These are phyloP conservation scores for Trichogramma pretiosum DNA, from an alignment of 1,140 invertebrate species.

Conservation along the genomic window DNA sequence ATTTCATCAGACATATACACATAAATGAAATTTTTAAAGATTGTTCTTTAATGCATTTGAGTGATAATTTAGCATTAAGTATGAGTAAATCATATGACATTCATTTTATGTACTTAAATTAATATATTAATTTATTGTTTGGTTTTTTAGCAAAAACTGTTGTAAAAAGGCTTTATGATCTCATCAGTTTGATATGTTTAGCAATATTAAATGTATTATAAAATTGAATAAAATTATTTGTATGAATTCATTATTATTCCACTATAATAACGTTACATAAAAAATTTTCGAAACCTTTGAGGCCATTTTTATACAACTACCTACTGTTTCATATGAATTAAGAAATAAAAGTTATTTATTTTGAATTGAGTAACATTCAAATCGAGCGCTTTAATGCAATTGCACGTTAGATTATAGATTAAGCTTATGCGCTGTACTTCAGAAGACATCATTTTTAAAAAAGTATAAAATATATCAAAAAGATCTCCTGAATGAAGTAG, in stretches of 20 bases:
- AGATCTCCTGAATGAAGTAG: slow-evolving; percentile 23
- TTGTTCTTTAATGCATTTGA: too few species aligned
- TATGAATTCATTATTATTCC: not conserved
- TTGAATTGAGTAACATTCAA: slow-evolving; percentile 2
- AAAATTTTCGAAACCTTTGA: slow-evolving; percentile 3
- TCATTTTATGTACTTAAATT: too few species aligned
- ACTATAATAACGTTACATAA: not conserved
- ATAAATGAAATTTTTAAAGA: too few species aligned
- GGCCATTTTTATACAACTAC: too few species aligned
- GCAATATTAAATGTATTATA: not conserved
- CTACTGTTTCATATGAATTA: not conserved
- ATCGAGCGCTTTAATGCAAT: slow-evolving; percentile 33
- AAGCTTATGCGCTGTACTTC: slow-evolving; percentile 35
- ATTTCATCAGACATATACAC: too few species aligned
- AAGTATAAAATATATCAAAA: slow-evolving; percentile 17
- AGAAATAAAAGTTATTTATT: slow-evolving; percentile 13
- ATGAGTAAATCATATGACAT: too few species aligned
- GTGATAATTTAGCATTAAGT: too few species aligned
- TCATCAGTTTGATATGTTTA: not conserved
- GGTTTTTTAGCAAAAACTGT: slow-evolving; percentile 4
- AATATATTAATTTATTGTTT: slow-evolving; percentile 9
- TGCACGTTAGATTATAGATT: slow-evolving; percentile 28
- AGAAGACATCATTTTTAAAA: slow-evolving; percentile 39
- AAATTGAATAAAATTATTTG: slow-evolving; percentile 2
- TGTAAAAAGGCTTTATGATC: not conserved